Conservation (phyloP, 2,888 invertebrate genomes). For the Muschampia plurimacula region DNA sequence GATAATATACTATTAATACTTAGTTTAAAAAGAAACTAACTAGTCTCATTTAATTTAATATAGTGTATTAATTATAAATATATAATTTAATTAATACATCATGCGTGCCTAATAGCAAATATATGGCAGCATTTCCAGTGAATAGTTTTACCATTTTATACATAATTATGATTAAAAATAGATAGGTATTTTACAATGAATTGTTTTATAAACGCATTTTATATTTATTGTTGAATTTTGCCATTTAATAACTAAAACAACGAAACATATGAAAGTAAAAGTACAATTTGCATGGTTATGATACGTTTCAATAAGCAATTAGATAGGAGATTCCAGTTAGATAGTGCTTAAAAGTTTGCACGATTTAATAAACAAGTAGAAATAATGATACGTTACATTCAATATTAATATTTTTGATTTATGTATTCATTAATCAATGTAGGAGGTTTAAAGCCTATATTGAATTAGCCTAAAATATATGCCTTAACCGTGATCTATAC, state of each 20-base stretch:
- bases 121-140: conserved; percentile 35
- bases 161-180: conserved; percentile 35
- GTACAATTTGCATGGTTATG: conserved; percentile 16
- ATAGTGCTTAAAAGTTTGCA: not conserved
- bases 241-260: conserved; percentile 16
- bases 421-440: conserved; percentile 8
- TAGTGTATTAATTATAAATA: conserved; percentile 61
- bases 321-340: not conserved
- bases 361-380: not conserved
- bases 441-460: conserved; percentile 21
- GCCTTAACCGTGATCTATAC: conserved; percentile 64
- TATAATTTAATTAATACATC: conserved; percentile 54
- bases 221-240: conserved; percentile 4
- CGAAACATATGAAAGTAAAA: conserved; percentile 19
- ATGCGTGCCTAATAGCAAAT: conserved; percentile 76
- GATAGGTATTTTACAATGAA: conserved; percentile 22
- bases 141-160: conserved; percentile 40
- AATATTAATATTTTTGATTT: conserved; percentile 22
- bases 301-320: not conserved
- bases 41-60: conserved; percentile 80
- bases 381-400: conserved; percentile 4
- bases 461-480: conserved; percentile 27
- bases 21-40: conserved; percentile 81
- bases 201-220: conserved; percentile 23
- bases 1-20: conserved; percentile 68